phyloP scores from a whole-genome alignment of 2,113 vertebrate genomes.

The Mesoclemmys tuberculata region DNA sequence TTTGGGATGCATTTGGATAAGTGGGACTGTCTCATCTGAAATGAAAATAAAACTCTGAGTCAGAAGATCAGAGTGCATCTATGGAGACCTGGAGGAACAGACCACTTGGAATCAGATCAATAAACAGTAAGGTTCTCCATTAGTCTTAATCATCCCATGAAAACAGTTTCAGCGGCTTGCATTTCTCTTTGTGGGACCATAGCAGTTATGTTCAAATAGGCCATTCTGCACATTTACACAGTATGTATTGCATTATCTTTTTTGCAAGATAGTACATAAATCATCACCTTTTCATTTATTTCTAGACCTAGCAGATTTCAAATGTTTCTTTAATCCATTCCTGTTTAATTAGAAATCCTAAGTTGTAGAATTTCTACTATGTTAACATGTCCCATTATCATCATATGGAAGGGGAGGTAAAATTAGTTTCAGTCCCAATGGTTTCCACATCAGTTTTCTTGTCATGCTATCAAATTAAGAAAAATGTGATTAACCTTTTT shows the following conservation, averaged over 20 bases:
- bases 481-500: neutral
- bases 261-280: neutral
- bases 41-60: neutral
- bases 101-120: neutral
- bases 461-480: no score
- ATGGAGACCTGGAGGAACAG: neutral
- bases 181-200: neutral
- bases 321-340: no score
- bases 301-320: no score
- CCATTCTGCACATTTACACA: neutral
- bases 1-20: neutral
- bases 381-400: no score
- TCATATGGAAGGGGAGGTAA: no score
- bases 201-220: neutral
- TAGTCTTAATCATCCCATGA: no score
- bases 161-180: neutral
- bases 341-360: no score
- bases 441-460: no score
- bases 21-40: neutral
- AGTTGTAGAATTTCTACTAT: no score
- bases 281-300: neutral
- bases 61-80: neutral
- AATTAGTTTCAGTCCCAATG: no score
- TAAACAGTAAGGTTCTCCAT: no score
- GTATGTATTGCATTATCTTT: neutral